Evolutionary conservation across 1,140 invertebrate genomes (phyloP).

Genomic region (Adoxophyes honmai): DNA sequence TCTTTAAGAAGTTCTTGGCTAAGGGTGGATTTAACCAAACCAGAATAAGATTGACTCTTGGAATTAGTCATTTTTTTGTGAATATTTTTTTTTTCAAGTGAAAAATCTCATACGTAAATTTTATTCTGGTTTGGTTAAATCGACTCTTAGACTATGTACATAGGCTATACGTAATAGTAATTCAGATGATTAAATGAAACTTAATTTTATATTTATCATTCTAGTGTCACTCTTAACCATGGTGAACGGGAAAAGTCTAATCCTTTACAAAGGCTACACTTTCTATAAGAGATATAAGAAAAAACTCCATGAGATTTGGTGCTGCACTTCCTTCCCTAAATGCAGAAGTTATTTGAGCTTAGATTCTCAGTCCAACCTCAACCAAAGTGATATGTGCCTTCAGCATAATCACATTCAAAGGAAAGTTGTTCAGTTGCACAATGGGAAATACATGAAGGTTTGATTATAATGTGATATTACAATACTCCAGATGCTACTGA

Average conservation of each 20-base stretch:
- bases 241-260: slow-evolving; percentile 20
- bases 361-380: background rate
- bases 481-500: too few species aligned
- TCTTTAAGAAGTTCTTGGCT: too few species aligned
- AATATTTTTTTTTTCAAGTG: too few species aligned
- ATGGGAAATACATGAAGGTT: background rate
- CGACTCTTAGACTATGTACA: too few species aligned
- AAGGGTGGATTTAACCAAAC: too few species aligned
- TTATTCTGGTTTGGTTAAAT: too few species aligned
- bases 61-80: too few species aligned
- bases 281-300: slow-evolving; percentile 15
- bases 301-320: slow-evolving; percentile 21
- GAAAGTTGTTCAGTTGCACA: background rate
- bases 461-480: background rate
- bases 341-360: slow-evolving; percentile 23
- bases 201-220: background rate
- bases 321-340: slow-evolving; percentile 26
- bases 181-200: too few species aligned
- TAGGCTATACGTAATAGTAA: too few species aligned
- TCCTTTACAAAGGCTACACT: slow-evolving; percentile 17
- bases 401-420: slow-evolving; percentile 21
- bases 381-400: background rate
- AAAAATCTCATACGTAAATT: too few species aligned
- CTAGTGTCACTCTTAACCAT: slow-evolving; percentile 16
- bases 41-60: too few species aligned